A percentile compares a stretch with the other conserved stretches of the same genome.
These are phyloP conservation scores for Rynchops niger DNA, from an alignment of 2,113 vertebrate species.

Conservation along the genomic window DNA sequence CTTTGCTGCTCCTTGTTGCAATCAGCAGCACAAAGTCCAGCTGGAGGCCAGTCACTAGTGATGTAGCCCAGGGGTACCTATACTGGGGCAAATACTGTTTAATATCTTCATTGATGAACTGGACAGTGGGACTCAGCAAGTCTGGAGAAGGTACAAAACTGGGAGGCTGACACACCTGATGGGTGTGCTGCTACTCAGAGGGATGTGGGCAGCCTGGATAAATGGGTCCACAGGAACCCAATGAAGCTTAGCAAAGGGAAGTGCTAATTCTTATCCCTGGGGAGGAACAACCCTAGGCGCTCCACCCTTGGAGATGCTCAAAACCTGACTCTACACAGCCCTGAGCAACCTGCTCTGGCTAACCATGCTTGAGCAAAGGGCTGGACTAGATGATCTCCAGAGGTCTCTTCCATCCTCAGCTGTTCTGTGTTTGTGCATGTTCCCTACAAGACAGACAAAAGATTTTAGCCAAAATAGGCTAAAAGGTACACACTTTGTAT, in stretches of 20 bases:
- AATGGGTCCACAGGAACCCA: not conserved
- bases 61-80: not conserved
- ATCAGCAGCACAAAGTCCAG: not conserved
- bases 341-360: not conserved
- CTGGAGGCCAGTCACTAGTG: not conserved
- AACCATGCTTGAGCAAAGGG: not conserved
- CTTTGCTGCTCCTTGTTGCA: not conserved
- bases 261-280: not conserved
- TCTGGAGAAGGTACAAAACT: not conserved
- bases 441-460: not conserved
- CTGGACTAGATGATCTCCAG: not conserved
- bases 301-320: not conserved
- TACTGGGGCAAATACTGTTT: not conserved
- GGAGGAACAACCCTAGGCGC: accelerated
- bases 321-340: not conserved
- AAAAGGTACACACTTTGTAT: not conserved
- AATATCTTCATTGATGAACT: not conserved
- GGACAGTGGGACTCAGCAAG: not conserved
- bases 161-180: not conserved
- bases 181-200: not conserved
- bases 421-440: not conserved
- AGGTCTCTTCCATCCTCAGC: not conserved
- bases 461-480: not conserved
- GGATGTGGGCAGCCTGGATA: accelerated
- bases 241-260: not conserved